phyloP scores from a whole-genome alignment of 2,797 vertebrate genomes.

The Steatocranus sp. region DNA sequence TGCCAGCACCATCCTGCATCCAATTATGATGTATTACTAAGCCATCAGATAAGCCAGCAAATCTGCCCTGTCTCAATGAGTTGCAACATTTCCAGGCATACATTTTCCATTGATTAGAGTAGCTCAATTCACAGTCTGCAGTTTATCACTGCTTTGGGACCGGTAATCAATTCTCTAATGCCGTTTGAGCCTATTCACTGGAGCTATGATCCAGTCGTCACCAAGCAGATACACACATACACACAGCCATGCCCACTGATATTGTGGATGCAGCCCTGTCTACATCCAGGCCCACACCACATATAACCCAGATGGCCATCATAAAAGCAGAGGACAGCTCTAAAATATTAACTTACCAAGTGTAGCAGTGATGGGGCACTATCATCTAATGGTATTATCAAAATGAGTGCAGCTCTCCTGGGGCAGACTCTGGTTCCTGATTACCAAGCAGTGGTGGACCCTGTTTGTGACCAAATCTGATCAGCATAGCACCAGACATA shows the following conservation, averaged over 20 bases:
- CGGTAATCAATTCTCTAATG: constrained; percentile 81
- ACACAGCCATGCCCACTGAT: background rate
- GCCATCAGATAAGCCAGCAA: constrained; percentile 39
- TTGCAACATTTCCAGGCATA: constrained; percentile 67
- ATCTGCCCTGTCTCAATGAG: constrained; percentile 50
- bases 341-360: constrained; percentile 61
- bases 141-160: constrained; percentile 71
- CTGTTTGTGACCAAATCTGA: constrained; percentile 66
- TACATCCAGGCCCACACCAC: background rate
- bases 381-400: constrained; percentile 73
- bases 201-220: constrained; percentile 47
- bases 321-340: constrained; percentile 46
- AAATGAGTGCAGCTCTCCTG: constrained; percentile 63
- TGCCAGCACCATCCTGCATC: constrained; percentile 40
- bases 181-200: constrained; percentile 67
- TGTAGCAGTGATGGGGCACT: constrained; percentile 52
- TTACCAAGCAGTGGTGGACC: constrained; percentile 47
- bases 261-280: background rate
- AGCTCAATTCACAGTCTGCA: constrained; percentile 60
- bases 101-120: constrained; percentile 69
- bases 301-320: constrained; percentile 60
- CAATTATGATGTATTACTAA: constrained; percentile 48
- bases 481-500: constrained; percentile 70
- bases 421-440: constrained; percentile 66
- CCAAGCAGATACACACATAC: background rate